Percentiles rank a stretch among this genome's conserved stretches.
phyloP scores from a whole-genome alignment of 2,113 vertebrate genomes.

The Sinocyclocheilus grahami region DNA sequence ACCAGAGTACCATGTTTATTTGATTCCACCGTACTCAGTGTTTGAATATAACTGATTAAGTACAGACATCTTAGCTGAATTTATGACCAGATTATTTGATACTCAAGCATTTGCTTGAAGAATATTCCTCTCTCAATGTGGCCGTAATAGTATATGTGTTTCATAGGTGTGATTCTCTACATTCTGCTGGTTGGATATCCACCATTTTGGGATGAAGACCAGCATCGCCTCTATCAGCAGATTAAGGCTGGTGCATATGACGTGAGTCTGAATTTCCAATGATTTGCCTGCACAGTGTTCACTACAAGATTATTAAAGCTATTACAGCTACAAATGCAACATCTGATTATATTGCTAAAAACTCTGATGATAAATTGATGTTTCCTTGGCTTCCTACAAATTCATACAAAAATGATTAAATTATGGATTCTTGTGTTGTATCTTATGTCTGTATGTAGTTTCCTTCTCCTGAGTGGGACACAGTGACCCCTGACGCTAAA shows the following conservation, averaged over 20 bases:
- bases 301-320: background rate
- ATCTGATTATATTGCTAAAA: background rate
- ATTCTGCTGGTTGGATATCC: slow-evolving; percentile 97
- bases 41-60: background rate
- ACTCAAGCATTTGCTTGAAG: background rate
- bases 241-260: slow-evolving; percentile 98
- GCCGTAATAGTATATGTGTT: slow-evolving; percentile 14
- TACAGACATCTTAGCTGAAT: background rate
- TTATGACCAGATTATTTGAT: background rate
- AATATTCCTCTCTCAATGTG: background rate
- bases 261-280: slow-evolving; percentile 67
- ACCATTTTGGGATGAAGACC: slow-evolving; percentile 98
- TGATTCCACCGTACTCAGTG: background rate
- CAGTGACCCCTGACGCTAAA: slow-evolving; percentile 95
- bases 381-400: background rate
- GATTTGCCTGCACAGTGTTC: slow-evolving; percentile 48
- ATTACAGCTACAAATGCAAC: background rate
- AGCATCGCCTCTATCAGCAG: slow-evolving; percentile 96
- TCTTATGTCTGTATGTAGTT: slow-evolving; percentile 76
- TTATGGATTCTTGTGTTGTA: slow-evolving; percentile 14
- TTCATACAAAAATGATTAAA: background rate
- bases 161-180: slow-evolving; percentile 94
- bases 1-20: too few species aligned
- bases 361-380: slow-evolving; percentile 10
- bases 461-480: slow-evolving; percentile 98